Conservation (phyloP, 1,140 invertebrate genomes). For the Proales similis region DNA sequence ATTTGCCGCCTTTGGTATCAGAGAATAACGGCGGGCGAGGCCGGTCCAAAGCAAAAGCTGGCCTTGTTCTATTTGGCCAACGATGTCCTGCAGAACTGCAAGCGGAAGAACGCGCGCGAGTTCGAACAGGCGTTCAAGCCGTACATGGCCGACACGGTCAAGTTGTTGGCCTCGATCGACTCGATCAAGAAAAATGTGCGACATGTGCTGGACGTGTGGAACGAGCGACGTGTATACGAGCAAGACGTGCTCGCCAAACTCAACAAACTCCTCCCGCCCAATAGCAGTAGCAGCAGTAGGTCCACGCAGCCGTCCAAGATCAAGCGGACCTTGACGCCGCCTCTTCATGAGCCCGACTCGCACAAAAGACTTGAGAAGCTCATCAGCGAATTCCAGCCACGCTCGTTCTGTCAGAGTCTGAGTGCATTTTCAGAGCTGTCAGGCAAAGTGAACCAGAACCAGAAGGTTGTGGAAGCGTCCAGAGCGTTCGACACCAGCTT, state of each 20-base stretch:
- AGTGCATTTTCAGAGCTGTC: background rate
- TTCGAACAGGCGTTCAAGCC: constrained; percentile 72
- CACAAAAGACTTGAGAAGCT: constrained; percentile 20
- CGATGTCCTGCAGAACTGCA: constrained; percentile 90
- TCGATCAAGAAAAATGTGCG: constrained; percentile 75
- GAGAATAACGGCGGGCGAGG: background rate
- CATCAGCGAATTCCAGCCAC: constrained; percentile 23
- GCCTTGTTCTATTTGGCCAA: constrained; percentile 88
- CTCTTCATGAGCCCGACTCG: background rate
- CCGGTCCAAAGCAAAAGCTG: constrained; percentile 72
- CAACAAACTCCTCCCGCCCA: constrained; percentile 21
- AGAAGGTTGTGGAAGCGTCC: constrained; percentile 5
- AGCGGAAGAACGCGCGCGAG: constrained; percentile 65
- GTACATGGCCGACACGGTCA: constrained; percentile 77
- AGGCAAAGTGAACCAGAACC: background rate
- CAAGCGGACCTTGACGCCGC: background rate
- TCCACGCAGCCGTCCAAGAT: background rate
- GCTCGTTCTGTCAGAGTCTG: constrained; percentile 20
- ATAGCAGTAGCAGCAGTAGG: background rate
- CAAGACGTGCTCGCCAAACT: constrained; percentile 66
- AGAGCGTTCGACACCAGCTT: constrained; percentile 18
- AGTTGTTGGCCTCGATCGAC: constrained; percentile 72
- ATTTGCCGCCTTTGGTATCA: constrained; percentile 2
- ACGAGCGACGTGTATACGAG: constrained; percentile 76
- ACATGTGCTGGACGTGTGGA: constrained; percentile 86